Conservation (phyloP, 2,113 vertebrate species). For the Hemicordylus capensis region DNA sequence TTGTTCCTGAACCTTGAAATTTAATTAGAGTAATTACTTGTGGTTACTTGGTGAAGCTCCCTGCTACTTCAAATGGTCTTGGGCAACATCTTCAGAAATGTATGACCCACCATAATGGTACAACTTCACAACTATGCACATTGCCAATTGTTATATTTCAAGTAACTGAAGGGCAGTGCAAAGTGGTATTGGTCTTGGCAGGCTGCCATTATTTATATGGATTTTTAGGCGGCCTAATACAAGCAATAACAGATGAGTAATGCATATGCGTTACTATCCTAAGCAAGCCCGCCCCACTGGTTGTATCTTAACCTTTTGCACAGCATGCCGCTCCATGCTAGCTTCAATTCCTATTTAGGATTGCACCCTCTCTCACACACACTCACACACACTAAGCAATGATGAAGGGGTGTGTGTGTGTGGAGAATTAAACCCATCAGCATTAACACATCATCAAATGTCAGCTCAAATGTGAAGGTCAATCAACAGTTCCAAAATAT, state of each 20-base stretch:
- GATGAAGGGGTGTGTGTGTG: too few relatives aligned
- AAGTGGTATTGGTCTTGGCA: background rate
- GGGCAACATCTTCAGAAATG: background rate
- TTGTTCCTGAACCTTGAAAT: background rate
- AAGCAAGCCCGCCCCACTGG: too few relatives aligned
- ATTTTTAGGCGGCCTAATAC: background rate
- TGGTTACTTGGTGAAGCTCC: background rate
- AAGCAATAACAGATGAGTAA: background rate
- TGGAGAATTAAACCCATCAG: background rate
- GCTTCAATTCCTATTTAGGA: too few relatives aligned
- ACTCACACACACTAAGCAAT: too few relatives aligned
- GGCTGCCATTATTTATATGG: background rate
- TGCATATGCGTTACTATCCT: too few relatives aligned
- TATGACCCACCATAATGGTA: background rate
- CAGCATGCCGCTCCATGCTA: too few relatives aligned
- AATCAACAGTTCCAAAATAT: background rate
- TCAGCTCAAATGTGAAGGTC: background rate
- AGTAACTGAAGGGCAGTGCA: background rate
- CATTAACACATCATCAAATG: background rate
- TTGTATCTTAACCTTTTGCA: too few relatives aligned
- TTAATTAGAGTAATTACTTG: too few relatives aligned
- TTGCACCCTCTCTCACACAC: too few relatives aligned
- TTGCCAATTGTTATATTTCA: background rate
- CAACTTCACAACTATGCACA: too few relatives aligned
- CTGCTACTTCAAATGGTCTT: background rate